Evolutionary conservation across 2,888 invertebrate species (phyloP).

Genomic region (Acleris literana): DNA sequence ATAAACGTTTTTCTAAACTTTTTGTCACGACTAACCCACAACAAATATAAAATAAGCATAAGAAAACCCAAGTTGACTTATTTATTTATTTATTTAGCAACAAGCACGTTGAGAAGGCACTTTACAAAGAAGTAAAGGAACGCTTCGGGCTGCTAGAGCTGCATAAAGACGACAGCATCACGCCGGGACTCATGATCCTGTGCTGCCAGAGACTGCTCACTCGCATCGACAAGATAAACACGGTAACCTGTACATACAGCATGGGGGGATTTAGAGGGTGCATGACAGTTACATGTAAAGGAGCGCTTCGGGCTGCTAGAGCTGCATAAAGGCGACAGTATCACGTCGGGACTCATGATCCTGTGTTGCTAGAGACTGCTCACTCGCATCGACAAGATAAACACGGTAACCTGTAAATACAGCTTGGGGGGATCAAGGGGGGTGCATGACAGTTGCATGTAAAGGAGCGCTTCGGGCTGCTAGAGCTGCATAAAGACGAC

Average conservation of each 20-base stretch:
- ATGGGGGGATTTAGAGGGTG: no score
- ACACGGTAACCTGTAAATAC: constrained; percentile 52
- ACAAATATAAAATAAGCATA: no score
- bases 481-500: constrained; percentile 93
- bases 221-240: constrained; percentile 61
- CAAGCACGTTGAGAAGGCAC: constrained; percentile 90
- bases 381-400: constrained; percentile 65
- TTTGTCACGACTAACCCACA: no score
- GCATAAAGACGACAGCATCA: constrained; percentile 95
- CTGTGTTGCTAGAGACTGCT: constrained; percentile 90
- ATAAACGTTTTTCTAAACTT: no score
- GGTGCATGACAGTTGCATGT: constrained; percentile 59
- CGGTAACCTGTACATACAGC: constrained; percentile 48
- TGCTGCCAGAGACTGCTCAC: constrained; percentile 90
- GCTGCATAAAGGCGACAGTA: constrained; percentile 95
- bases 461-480: constrained; percentile 86
- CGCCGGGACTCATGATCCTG: constrained; percentile 94
- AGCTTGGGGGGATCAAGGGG: no score
- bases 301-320: constrained; percentile 87
- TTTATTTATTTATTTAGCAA: constrained; percentile 76
- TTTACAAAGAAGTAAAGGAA: constrained; percentile 86
- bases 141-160: constrained; percentile 88
- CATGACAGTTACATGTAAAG: constrained; percentile 67
- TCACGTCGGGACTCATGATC: constrained; percentile 95
- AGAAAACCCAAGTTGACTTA: no score